Conservation (phyloP, 2,113 vertebrate genomes). For the Ardeotis arabs region DNA sequence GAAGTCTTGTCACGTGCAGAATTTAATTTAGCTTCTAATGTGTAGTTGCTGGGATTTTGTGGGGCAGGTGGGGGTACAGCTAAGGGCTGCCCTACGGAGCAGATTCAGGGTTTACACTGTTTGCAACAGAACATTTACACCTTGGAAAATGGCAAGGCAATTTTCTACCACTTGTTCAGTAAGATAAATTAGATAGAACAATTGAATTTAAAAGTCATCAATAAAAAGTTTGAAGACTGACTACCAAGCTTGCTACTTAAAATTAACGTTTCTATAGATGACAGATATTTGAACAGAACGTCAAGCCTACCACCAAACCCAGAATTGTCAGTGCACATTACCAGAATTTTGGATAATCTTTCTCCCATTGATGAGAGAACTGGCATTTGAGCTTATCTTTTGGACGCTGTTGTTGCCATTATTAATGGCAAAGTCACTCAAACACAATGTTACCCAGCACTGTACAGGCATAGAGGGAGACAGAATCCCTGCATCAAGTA, state of each 20-base stretch:
- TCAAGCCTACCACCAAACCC: neutral
- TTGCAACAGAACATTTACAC: neutral
- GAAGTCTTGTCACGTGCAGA: neutral
- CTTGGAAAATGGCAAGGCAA: neutral
- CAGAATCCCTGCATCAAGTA: neutral
- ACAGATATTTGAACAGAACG: neutral
- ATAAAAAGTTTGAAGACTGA: neutral
- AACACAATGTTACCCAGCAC: neutral
- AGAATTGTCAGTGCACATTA: neutral
- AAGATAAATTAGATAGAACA: neutral
- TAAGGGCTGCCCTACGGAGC: neutral
- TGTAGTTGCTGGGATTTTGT: neutral
- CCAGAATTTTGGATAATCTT: neutral
- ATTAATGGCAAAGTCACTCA: neutral
- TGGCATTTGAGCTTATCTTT: neutral
- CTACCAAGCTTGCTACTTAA: neutral
- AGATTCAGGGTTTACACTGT: neutral
- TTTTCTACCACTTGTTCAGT: neutral
- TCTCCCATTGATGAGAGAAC: neutral
- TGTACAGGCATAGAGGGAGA: neutral
- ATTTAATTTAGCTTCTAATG: constrained; percentile 1
- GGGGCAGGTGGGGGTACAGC: neutral
- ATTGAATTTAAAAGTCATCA: constrained; percentile 21
- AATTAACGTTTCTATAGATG: neutral
- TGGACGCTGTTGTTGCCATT: neutral